Evolutionary conservation across 2,113 vertebrate genomes (phyloP), one percentile per base, ranked within the genome.

Genomic region (Melanotaenia duboulayi): DNA sequence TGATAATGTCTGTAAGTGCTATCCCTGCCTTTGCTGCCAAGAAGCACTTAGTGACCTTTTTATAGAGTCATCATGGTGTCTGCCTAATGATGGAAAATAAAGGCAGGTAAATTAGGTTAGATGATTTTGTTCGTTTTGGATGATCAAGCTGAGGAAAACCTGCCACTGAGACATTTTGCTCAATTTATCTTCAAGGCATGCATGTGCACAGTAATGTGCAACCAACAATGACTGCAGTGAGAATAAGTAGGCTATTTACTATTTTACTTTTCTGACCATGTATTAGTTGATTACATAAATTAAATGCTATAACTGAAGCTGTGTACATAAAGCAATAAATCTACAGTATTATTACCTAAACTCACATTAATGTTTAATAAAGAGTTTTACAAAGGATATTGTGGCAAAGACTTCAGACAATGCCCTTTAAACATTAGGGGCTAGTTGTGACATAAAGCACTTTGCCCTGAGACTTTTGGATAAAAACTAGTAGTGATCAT

Each of bases 21-120:
- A 52, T 61, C 49, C 46, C 25, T 65, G 44, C 25, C 17, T 48
- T 48, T n/a, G 19, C 66, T 76, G 61, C 69, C 72, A 83, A 69
- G 39, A 22, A 80, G 63, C 48, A 83, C 77, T 70, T 22, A 23
- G 11, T 82, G 85, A 89, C 80, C 81, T 87, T 78, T 71, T 52
- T 12, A 59, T 44, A 35, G 24, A 50, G 71, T 35, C n/a, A 58
- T 58, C 63, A 48, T 13, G 22, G 20, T 19, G 8, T 49, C 20
- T 22, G 14, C 55, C 23, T 20, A 37, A 35, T 62, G 46, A 54
- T 56, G 54, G 20, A 42, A 59, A 40, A 37, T 74, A 37, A 76
- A 37, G 11, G 25, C 0, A 1, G 17, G 28, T 7, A 40, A 7
- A 3, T 61, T 5, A n/a, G 28, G 39, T 63, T 70, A 61, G 24